Evolutionary conservation across 2,113 vertebrate species (phyloP), one percentile per base, ranked within the genome.

Genomic region (Egretta garzetta): DNA sequence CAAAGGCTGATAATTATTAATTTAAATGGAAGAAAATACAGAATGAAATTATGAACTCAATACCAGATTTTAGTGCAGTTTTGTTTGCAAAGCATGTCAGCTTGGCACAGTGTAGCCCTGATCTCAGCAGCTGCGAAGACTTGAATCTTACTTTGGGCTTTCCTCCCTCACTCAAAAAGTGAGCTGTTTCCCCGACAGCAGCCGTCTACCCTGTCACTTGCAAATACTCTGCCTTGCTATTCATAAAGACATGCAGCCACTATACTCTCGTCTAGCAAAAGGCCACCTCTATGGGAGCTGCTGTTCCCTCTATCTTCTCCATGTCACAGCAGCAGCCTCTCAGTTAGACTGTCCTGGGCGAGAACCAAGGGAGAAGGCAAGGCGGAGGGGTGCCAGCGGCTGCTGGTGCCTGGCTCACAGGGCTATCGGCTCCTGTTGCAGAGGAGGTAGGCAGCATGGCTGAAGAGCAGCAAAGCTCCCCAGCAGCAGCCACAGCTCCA

Each of bases 191-290:
- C 21, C 6, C 37, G 1, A 49, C 20, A 74, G n/a, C 55, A 74
- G 32, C 12, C 17, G 13, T 10, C 56, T 30, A 28, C 35, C 50
- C 43, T 39, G 37, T 4, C 43, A 28, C 19, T 0, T 6, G 30
- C 49, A n/a, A 39, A 1, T 5, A 27, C 0, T 0, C 39, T 60
- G 35, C 59, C 53, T 33, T 43, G 39, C 30, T 7, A 10, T 24
- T 56, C 63, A 12, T 2, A 56, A 33, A 35, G 58, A 50, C 14
- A 2, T 0, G 30, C n/a, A 59, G n/a, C 23, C 4, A 2, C n/a
- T 45, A 5, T 19, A 16, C 59, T 28, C 19, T 30, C 12, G 39
- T 58, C 35, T 4, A 53, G 91, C 58, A 47, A 64, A 59, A 91
- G 53, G 35, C 28, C 79, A 43, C 74, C 63, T 52, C 80, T 62